These are phyloP conservation scores for Pluvialis apricaria DNA, from an alignment of 2,113 vertebrate species.

Conservation along the genomic window DNA sequence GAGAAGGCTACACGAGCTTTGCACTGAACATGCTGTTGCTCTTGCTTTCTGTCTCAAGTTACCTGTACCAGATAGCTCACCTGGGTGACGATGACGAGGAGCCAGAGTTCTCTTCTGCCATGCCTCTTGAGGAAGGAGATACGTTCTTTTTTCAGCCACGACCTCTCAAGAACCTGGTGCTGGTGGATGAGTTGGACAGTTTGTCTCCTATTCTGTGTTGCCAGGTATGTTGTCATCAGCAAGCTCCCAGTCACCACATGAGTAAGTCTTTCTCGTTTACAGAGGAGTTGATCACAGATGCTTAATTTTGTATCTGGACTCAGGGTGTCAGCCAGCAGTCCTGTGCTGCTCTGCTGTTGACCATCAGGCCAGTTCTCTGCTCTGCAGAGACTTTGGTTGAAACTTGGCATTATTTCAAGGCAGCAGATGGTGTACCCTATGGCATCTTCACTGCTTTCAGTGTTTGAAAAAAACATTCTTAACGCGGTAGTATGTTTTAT, in stretches of 20 bases:
- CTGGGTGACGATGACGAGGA: constrained; percentile 97
- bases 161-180: constrained; percentile 93
- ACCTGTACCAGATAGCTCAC: constrained; percentile 98
- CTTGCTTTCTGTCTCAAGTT: constrained; percentile 70
- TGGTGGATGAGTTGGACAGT: constrained; percentile 96
- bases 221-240: constrained; percentile 74
- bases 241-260: background rate
- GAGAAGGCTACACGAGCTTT: background rate
- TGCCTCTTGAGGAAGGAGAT: constrained; percentile 97
- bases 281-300: background rate
- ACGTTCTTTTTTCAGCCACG: constrained; percentile 98
- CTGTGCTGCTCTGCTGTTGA: background rate
- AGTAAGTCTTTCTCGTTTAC: background rate
- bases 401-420: background rate
- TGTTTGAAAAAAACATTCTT: background rate
- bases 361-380: background rate
- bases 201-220: constrained; percentile 96
- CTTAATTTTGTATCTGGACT: background rate
- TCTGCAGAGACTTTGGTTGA: background rate
- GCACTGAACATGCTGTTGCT: background rate
- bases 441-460: background rate
- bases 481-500: background rate
- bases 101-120: constrained; percentile 97
- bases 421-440: background rate
- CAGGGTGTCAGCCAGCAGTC: background rate